These are phyloP conservation scores for Megathymus violae DNA, from an alignment of 1,140 invertebrate species.

Conservation along the genomic window DNA sequence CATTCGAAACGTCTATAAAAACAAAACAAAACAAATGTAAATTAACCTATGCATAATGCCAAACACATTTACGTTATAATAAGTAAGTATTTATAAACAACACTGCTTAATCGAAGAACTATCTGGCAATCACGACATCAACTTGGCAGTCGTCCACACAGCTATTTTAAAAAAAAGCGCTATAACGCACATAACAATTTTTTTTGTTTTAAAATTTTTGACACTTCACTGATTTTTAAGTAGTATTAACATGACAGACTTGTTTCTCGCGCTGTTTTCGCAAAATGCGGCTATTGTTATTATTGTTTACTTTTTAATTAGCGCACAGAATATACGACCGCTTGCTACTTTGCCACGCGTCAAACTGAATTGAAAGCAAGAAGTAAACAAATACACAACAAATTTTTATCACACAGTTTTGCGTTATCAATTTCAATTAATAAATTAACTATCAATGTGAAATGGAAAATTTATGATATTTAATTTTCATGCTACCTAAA, in stretches of 20 bases:
- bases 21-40: not conserved
- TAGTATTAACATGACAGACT: slow-evolving; percentile 14
- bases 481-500: not conserved
- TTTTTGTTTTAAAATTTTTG: slow-evolving; percentile 9
- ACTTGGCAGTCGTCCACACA: slow-evolving; percentile 25
- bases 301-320: slow-evolving; percentile 22
- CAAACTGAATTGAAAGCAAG: slow-evolving; percentile 3
- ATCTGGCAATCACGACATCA: slow-evolving; percentile 33
- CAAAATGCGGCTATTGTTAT: not conserved
- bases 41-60: slow-evolving; percentile 7
- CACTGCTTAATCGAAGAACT: slow-evolving; percentile 21
- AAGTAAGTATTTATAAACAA: slow-evolving; percentile 20
- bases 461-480: not conserved
- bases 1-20: slow-evolving; percentile 8
- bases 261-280: slow-evolving; percentile 28
- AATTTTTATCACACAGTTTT: slow-evolving; percentile 20
- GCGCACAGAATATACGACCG: slow-evolving; percentile 10
- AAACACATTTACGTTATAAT: slow-evolving; percentile 3
- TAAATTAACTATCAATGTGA: slow-evolving; percentile 14
- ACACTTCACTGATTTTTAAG: slow-evolving; percentile 1
- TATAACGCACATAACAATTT: slow-evolving; percentile 14
- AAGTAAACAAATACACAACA: slow-evolving; percentile 18
- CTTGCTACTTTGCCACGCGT: slow-evolving; percentile 5
- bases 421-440: slow-evolving; percentile 27
- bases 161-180: slow-evolving; percentile 30